Evolutionary conservation across 2,797 vertebrate species (phyloP).

Genomic region (Manis crassicaudata): DNA sequence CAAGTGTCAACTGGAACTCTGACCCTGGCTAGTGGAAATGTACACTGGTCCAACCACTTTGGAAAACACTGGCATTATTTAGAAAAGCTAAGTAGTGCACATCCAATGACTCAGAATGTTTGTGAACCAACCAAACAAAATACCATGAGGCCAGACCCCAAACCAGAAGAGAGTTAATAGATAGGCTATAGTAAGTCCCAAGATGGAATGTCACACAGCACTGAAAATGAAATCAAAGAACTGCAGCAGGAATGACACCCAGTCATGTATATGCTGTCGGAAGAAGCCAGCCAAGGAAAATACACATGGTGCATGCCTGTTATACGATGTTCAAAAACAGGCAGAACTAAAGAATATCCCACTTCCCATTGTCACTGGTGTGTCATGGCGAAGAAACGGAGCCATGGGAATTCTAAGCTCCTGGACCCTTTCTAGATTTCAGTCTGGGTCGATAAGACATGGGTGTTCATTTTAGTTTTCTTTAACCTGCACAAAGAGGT

Average conservation of each 20-base stretch:
- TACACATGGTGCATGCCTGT: accelerated
- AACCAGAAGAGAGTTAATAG: not conserved
- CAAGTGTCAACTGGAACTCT: not conserved
- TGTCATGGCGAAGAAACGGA: not conserved
- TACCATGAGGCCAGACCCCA: not conserved
- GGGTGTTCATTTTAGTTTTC: not conserved
- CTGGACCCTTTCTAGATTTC: not conserved
- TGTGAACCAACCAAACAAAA: not conserved
- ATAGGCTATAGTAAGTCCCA: not conserved
- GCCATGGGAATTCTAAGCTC: not conserved
- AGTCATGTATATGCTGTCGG: not conserved
- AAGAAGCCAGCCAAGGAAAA: not conserved
- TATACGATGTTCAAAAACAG: not conserved
- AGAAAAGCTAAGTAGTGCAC: not conserved
- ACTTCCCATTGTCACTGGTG: not conserved
- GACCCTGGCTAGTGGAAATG: too few relatives aligned
- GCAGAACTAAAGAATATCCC: not conserved
- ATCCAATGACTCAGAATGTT: not conserved
- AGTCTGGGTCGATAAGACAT: not conserved
- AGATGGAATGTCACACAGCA: not conserved
- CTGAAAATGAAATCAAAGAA: not conserved
- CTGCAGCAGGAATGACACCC: not conserved
- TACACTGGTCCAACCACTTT: not conserved
- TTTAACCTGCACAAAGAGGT: not conserved
- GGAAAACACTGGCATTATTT: not conserved